These are phyloP conservation scores for Ia io DNA, from an alignment of 2,113 vertebrate genomes.

Conservation along the genomic window DNA sequence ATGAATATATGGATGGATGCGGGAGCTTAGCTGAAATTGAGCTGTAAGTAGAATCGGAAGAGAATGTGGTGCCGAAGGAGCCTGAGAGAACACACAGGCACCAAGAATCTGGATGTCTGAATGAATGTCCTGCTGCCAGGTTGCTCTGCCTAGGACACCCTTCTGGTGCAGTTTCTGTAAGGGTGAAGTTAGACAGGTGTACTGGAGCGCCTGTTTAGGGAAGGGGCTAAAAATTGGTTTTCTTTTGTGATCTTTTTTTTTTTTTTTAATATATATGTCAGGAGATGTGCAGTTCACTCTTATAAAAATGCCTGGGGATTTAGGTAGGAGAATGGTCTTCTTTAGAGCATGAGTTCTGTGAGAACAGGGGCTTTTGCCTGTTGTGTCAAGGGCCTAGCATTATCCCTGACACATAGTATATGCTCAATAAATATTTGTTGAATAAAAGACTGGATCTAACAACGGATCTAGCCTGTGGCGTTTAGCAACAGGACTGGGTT, in stretches of 20 bases:
- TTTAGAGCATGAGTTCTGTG: not conserved
- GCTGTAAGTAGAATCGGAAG: not conserved
- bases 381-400: not conserved
- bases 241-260: not conserved
- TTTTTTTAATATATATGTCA: not conserved
- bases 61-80: not conserved
- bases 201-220: not conserved
- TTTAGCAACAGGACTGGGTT: not conserved
- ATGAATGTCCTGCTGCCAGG: too few species aligned
- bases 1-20: not conserved
- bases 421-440: not conserved
- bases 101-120: not conserved
- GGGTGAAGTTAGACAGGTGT: not conserved
- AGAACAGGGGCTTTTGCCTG: not conserved
- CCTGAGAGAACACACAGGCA: not conserved
- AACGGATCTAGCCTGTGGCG: not conserved
- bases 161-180: not conserved
- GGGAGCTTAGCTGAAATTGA: not conserved
- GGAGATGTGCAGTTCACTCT: not conserved
- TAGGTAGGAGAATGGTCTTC: not conserved
- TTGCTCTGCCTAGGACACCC: not conserved
- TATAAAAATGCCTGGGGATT: not conserved
- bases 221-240: not conserved
- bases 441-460: not conserved
- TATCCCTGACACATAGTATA: not conserved